These are phyloP conservation scores for Phalacrocorax aristotelis DNA, from an alignment of 2,113 vertebrate genomes.

Conservation along the genomic window DNA sequence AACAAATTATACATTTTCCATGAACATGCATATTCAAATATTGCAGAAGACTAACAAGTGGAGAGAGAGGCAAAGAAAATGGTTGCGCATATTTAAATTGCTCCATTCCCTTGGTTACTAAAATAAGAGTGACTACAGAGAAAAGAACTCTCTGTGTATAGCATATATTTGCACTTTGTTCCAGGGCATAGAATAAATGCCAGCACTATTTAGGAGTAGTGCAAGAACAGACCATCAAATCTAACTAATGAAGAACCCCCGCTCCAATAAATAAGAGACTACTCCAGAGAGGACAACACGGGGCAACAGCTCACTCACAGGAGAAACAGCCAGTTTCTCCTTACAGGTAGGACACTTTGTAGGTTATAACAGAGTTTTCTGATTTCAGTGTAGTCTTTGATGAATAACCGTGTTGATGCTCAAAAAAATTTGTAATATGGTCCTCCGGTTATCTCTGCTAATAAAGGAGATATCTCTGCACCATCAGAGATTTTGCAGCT, in stretches of 20 bases:
- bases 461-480: not conserved
- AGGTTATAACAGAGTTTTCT: not conserved
- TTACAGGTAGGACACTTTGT: not conserved
- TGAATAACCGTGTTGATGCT: not conserved
- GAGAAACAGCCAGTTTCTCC: not conserved
- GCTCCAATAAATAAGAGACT: not conserved
- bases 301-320: not conserved
- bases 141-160: slow-evolving; percentile 15
- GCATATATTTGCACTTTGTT: not conserved
- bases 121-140: slow-evolving; percentile 3
- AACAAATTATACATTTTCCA: slow-evolving; percentile 23
- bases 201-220: slow-evolving; percentile 1
- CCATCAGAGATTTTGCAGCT: not conserved
- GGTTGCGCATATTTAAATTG: slow-evolving; percentile 37
- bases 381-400: not conserved
- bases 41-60: slow-evolving; percentile 27
- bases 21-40: slow-evolving; percentile 68
- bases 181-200: not conserved
- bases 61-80: slow-evolving; percentile 2
- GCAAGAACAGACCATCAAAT: not conserved
- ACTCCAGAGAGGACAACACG: not conserved
- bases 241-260: not conserved
- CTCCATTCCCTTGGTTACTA: slow-evolving; percentile 41
- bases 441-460: not conserved
- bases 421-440: not conserved